Base-by-base conservation (phyloP, 2,113 vertebrate genomes). In the Manacus vitellinus region DNA sequence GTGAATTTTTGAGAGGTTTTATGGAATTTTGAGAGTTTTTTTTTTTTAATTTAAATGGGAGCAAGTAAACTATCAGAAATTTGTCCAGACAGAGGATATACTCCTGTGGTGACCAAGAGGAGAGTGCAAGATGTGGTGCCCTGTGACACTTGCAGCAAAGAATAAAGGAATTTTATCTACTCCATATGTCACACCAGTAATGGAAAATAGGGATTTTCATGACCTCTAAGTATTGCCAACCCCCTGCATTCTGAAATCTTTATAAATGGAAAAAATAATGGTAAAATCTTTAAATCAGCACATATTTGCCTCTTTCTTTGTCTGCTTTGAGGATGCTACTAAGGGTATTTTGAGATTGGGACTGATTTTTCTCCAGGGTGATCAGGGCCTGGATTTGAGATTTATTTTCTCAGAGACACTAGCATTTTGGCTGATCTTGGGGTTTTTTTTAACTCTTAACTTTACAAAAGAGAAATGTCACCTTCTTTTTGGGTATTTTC, bases 111-210 rank as follows among this genome's bases (percentile, higher is more conserved):
- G 52, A 31, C 9, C 23, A 28, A n/a, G 51, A 55, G 51, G 6
- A 62, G 24, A 46, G 39, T 5, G 27, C 1, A 4, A 46, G 27
- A 8, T 14, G 5, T 27, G 27, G 22, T 51, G 23, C 9, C 28
- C 28, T n/a, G 13, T n/a, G 55, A 35, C 14, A 22, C 41, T 65
- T 66, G 18, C 49, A 18, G 35, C 22, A 28, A 67, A n/a, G 5
- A 43, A 27, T 41, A 21, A 28, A 56, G 12, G 22, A 52, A 15
- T 3, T 59, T 46, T 3, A 28, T 72, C 66, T 63, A 3, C n/a
- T 44, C 11, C n/a, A 4, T 23, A 1, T 14, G 8, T 28, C 12
- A 3, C 22, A 17, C 8, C 17, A 25, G 0, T 14, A n/a, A 54
- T 6, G 25, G 44, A 20, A 76, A 16, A 3, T 8, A 3, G 13